Evolutionary conservation across 2,888 invertebrate species (phyloP), one percentile per base, ranked within the genome.

Genomic region (Troides aeacus): DNA sequence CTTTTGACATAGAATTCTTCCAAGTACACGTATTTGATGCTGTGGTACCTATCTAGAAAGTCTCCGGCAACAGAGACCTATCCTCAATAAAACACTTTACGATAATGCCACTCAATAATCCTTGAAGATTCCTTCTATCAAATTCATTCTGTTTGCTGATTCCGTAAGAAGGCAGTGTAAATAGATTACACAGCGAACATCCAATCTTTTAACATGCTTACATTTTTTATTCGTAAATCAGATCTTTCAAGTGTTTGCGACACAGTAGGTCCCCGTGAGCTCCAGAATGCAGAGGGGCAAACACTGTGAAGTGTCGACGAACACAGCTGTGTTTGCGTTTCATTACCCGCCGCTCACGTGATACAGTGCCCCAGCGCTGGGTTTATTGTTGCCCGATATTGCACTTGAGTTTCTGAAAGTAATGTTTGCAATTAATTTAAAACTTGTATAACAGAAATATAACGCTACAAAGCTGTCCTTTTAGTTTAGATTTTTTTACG

Each of bases 271-370:
- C 63, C 66, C 67, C 66, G 46, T 66, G 70, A 74, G 76, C 75
- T 75, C 74, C 74, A 75, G 68, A 72, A 72, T 67, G 74, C 77
- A 77, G 79, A 76, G 78, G 72, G 72, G 68, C 74, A 74, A 77
- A 77, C 76, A 72, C 74, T 72, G 71, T 71, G 62, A 64, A 73
- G 71, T 73, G 76, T 72, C 78, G 71, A 82, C 65, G 65, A 64
- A 65, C 61, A 69, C 69, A 84, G 83, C 82, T 87, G 85, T 84
- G 83, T 85, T 87, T 84, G 79, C 79, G 75, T 87, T 87, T 80
- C 81, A 86, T 87, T 85, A 86, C 75, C 76, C 75, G 73, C 75
- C 72, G 73, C 64, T 69, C 74, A 69, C 72, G 74, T 71, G 72
- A 72, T 73, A 73, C 73, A 73, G 71, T 68, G 72, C 70, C 58